Conservation (phyloP, 2,113 vertebrate species). For the Cyanistes caeruleus region DNA sequence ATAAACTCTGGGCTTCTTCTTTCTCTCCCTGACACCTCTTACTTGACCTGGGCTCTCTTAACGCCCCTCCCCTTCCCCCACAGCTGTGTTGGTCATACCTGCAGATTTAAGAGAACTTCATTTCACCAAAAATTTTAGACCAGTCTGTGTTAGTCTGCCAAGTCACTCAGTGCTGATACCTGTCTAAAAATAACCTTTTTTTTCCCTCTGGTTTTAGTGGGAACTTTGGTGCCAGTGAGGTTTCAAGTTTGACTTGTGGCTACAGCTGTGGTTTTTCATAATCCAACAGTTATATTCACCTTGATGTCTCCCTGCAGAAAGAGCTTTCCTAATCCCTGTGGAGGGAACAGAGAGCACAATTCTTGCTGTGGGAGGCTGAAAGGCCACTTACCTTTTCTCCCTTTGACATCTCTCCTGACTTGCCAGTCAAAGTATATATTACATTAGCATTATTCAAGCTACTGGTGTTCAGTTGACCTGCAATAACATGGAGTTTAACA, state of each 20-base stretch:
- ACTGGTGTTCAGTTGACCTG: conserved; percentile 79
- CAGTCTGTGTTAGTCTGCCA: not conserved
- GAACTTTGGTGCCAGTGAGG: not conserved
- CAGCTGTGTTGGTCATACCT: not conserved
- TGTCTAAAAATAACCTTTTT: not conserved
- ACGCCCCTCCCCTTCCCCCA: accelerated
- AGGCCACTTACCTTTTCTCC: conserved; percentile 73
- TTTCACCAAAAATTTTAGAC: not conserved
- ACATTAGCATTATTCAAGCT: conserved; percentile 72
- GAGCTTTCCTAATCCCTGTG: not conserved
- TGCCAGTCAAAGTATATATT: conserved; percentile 88
- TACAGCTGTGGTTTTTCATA: not conserved
- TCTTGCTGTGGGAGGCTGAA: not conserved
- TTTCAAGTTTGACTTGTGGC: not conserved
- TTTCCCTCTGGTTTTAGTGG: not conserved
- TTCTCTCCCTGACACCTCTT: not conserved
- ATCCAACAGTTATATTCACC: not conserved
- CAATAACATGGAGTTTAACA: conserved; percentile 87
- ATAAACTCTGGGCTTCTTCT: not conserved
- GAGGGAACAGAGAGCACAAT: not conserved
- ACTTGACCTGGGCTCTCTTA: not conserved
- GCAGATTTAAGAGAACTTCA: not conserved
- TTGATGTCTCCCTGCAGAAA: not conserved
- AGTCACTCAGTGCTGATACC: accelerated
- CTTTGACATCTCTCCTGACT: conserved; percentile 76